These are phyloP conservation scores for Synanthedon vespiformis DNA, from an alignment of 2,888 invertebrate species.

Conservation along the genomic window DNA sequence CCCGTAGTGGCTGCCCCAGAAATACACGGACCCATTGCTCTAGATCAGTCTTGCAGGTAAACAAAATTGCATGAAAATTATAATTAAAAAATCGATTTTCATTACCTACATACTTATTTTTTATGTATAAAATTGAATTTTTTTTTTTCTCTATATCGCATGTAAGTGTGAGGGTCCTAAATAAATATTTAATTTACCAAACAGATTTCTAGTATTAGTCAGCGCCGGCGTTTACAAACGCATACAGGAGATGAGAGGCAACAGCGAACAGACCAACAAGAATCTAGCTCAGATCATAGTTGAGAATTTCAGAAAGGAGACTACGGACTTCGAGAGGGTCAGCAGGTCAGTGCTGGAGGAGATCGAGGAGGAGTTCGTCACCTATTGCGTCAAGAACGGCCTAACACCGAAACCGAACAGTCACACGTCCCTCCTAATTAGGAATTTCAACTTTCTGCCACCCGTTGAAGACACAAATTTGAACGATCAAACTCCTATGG, in stretches of 20 bases:
- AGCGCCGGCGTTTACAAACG: conserved; percentile 88
- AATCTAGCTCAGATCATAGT: conserved; percentile 84
- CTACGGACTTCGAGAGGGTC: conserved; percentile 82
- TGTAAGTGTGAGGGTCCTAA: too few relatives aligned
- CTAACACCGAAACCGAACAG: conserved; percentile 75
- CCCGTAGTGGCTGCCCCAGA: conserved; percentile 88
- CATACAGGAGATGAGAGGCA: conserved; percentile 79
- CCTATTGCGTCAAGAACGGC: conserved; percentile 74
- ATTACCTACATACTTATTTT: too few relatives aligned
- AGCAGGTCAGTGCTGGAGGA: conserved; percentile 89
- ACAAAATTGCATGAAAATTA: too few relatives aligned
- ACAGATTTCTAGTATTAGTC: conserved; percentile 84
- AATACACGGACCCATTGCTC: conserved; percentile 81
- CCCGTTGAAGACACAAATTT: conserved; percentile 59
- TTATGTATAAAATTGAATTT: too few relatives aligned
- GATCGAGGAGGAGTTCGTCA: conserved; percentile 85
- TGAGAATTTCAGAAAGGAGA: conserved; percentile 84
- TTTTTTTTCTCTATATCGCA: too few relatives aligned
- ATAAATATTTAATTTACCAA: conserved; percentile 10
- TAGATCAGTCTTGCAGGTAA: conserved; percentile 83
- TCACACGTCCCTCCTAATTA: conserved; percentile 86
- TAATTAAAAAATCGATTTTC: too few relatives aligned
- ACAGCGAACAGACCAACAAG: conserved; percentile 82
- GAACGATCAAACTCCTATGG: conserved; percentile 63
- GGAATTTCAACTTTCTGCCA: conserved; percentile 86